Base-by-base conservation (phyloP, 2,888 invertebrate genomes). In the Erebia ligea region DNA sequence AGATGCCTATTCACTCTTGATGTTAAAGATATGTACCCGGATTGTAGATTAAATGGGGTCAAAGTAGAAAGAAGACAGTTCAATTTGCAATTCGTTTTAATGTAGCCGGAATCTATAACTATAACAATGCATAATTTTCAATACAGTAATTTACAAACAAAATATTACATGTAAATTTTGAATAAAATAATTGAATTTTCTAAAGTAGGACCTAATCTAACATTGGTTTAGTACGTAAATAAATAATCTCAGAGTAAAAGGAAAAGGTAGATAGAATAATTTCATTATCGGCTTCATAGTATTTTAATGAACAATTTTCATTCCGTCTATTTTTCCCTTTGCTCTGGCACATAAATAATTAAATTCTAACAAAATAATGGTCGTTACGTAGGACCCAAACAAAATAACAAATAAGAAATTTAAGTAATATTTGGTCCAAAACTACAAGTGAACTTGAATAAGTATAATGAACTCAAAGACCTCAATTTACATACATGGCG, bases 41-140 rank as follows among this genome's bases (percentile, higher is more conserved):
- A n/a, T n/a, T n/a, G n/a, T n/a, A n/a, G n/a, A 54, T 52, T 2
- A 17, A 1, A 6, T 8, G 2, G 54, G 10, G 10, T 17, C n/a
- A 58, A 85, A 82, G 0, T 84, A 88, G 2, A 34, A 4, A 34
- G 13, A 61, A 34, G 54, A 64, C 11, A 54, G 50, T 25, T 19
- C 15, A 50, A 52, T 64, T 54, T 34, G 64, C 54, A 40, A 45
- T 50, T 63, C 25, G 13, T 64, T 64, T 64, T 67, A 70, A 57
- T 70, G 57, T 57, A 67, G 63, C 67, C 34, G 63, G 52, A 70
- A 70, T 70, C 57, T 70, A 70, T 42, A 50, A 63, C 68, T 57
- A 72, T 34, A 56, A 66, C 17, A 69, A 69, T 56, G 42, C 68
- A 45, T 50, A 45, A 25, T 21, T 64, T 57, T 63, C 42, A n/a